Evolutionary conservation across 1,140 invertebrate species (phyloP).

Genomic region (Pristionchus pacificus): DNA sequence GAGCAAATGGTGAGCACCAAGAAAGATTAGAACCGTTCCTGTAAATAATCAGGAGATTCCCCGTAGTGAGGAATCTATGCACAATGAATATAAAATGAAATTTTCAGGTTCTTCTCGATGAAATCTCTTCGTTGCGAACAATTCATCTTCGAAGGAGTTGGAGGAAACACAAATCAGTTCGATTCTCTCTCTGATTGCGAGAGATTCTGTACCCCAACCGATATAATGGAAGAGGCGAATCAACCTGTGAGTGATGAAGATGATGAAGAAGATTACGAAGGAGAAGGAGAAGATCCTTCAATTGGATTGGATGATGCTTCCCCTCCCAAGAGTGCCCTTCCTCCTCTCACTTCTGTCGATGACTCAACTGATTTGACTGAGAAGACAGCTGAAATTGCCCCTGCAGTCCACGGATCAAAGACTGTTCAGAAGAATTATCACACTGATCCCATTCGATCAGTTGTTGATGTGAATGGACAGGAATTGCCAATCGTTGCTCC

Average conservation of each 20-base stretch:
- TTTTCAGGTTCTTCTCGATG: constrained; percentile 76
- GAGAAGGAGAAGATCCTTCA: constrained; percentile 15
- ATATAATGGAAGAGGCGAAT: too few species aligned
- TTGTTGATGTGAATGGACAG: not conserved
- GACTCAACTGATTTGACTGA: constrained; percentile 2
- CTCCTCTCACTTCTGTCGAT: constrained; percentile 5
- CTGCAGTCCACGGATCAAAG: constrained; percentile 19
- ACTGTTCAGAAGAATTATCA: constrained; percentile 3
- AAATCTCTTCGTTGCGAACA: constrained; percentile 72
- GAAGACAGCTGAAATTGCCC: not conserved
- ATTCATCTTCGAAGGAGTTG: constrained; percentile 70
- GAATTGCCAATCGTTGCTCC: constrained; percentile 19
- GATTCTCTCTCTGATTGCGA: constrained; percentile 76
- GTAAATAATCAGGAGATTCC: too few species aligned
- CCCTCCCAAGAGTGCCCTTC: constrained; percentile 14
- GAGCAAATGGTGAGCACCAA: constrained; percentile 67
- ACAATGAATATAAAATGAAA: too few species aligned
- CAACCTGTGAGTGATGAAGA: too few species aligned
- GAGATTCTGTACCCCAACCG: constrained; percentile 69
- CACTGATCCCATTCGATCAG: not conserved
- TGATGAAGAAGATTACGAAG: too few species aligned
- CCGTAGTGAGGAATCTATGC: too few species aligned
- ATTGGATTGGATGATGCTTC: constrained; percentile 7
- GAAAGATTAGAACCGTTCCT: too few species aligned
- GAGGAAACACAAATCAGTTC: constrained; percentile 84